Percentiles rank a stretch among this genome's conserved stretches.
Conservation (phyloP, 2,797 vertebrate genomes). For the Molossus alvarezi region DNA sequence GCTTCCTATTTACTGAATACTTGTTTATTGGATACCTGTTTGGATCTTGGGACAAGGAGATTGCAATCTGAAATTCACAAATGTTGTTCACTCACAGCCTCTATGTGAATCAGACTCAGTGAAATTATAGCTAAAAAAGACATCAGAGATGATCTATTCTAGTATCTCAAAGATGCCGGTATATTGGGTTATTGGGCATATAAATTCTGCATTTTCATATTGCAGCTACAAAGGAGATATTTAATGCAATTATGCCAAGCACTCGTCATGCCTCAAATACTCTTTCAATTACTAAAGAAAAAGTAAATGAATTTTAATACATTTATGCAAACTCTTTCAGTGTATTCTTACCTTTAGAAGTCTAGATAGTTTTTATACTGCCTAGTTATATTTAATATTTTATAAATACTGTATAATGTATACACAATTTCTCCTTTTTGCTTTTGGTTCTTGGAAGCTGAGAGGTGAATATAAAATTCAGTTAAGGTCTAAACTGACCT, state of each 20-base stretch:
- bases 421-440: background rate
- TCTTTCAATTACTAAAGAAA: conserved; percentile 34
- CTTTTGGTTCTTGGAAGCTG: background rate
- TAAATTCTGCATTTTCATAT: background rate
- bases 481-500: background rate
- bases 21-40: conserved; percentile 19
- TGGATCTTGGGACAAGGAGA: background rate
- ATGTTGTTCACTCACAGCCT: background rate
- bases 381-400: background rate
- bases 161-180: conserved; percentile 4
- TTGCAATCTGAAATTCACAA: conserved; percentile 62
- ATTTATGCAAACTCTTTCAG: background rate
- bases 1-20: background rate
- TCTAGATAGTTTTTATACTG: background rate
- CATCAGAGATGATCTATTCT: background rate
- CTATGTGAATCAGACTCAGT: conserved; percentile 34
- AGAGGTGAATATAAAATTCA: conserved; percentile 44
- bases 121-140: conserved; percentile 37
- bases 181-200: background rate
- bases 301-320: background rate
- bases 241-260: background rate
- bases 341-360: background rate
- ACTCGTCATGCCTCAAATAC: background rate
- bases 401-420: background rate
- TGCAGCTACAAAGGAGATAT: background rate